Evolutionary conservation across 1,140 invertebrate genomes (phyloP).

Genomic region (Bilobella aurantiaca): DNA sequence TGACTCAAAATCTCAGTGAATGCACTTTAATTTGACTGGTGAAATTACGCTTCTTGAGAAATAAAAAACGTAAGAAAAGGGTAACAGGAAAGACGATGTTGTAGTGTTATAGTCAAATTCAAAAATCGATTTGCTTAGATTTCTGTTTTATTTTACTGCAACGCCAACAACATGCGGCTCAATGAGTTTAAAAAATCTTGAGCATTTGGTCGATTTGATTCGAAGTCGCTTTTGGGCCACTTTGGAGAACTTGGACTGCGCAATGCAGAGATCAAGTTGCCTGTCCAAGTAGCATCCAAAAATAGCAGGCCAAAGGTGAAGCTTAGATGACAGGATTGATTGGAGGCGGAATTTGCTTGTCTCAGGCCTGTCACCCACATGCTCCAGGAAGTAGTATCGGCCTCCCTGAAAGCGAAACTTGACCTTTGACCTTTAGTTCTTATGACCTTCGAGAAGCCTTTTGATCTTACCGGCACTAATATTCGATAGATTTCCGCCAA

Average conservation of each 20-base stretch:
- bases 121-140: no score
- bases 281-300: constrained; percentile 5
- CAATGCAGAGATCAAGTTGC: background rate
- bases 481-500: constrained; percentile 38
- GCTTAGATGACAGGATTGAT: background rate
- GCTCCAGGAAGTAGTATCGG: constrained; percentile 36
- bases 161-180: background rate
- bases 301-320: constrained; percentile 3
- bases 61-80: no score
- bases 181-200: background rate
- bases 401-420: constrained; percentile 20
- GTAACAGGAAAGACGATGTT: no score
- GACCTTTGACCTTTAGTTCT: background rate
- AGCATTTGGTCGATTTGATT: background rate
- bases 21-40: no score
- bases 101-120: no score
- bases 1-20: no score
- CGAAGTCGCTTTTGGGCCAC: background rate
- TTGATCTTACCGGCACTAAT: constrained; percentile 34
- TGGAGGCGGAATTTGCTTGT: background rate
- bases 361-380: constrained; percentile 16
- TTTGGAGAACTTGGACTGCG: background rate
- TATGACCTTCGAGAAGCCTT: background rate
- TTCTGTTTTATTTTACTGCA: background rate
- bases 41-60: no score